Base-by-base conservation (phyloP, 2,797 vertebrate species). In the Sebastes glaucus region DNA sequence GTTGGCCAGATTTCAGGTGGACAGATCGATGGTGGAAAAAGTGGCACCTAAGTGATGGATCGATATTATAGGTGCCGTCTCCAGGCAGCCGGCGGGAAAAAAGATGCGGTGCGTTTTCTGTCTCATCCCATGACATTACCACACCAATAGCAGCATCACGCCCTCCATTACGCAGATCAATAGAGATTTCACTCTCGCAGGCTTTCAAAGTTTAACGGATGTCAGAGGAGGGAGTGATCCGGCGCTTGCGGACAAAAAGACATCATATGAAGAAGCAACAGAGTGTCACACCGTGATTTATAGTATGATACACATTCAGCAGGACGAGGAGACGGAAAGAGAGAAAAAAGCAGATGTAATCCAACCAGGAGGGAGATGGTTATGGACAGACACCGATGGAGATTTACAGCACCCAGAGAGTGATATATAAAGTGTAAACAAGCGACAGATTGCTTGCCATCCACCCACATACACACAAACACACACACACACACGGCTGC, bases 351-450 rank as follows among this genome's bases (percentile, higher is more conserved):
- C 82, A 86, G 82, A 84, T 84, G 74, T 79, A 82, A 78, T 85
- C 83, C 81, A 84, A 85, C 75, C 66, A 78, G 71, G 78, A 89
- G 77, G 67, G 81, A 85, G 77, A 77, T 72, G 80, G 70, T 80
- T 80, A 77, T 80, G 80, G 87, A 85, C 77, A 82, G 88, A 82
- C 83, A 67, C 71, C 55, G 33, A 88, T 71, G 82, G 78, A 92
- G 91, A 92, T 92, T 92, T 91, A 90, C 87, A 87, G 82, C 82
- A 87, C 80, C 77, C 63, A 70, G 80, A 83, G 85, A 92, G 87
- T 88, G 90, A 91, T 89, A 89, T 88, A 88, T 87, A 88, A 92
- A 89, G 87, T 88, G 90, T 92, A 92, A 93, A 95, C 89, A 93
- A 88, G 86, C 77, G 78, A 94, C 92, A 94, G 93, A 94, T 93